Evolutionary conservation across 2,888 invertebrate species (phyloP), one percentile per base, ranked within the genome.

Genomic region (Phyllotreta striolata): DNA sequence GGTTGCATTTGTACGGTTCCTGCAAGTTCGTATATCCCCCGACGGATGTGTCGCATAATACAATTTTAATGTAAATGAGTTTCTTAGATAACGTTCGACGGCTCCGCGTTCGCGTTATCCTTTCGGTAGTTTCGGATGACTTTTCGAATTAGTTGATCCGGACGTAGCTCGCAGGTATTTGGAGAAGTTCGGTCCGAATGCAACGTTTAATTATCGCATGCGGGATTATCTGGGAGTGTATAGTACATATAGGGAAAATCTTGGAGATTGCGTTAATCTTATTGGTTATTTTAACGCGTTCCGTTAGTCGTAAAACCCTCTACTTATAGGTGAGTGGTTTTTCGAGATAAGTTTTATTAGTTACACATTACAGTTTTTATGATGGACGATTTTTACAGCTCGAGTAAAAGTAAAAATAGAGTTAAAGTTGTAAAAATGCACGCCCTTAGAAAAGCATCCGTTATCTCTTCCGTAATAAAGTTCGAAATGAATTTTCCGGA

Each of bases 41-140:
- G 56, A 47, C 64, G 60, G 43, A 64, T 59, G 51, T 40, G 60
- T 61, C 57, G 54, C 56, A 52, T 64, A 64, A 64, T 64, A 52
- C 55, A 56, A 57, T 61, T 64, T 57, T 54, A 10, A 54, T 57
- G 61, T 61, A 61, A 61, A 61, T 54, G 61, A 57, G 41, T 49
- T n/a, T 35, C 13, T 51, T 34, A 55, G 55, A 55, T 41, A 55
- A 55, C 24, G 40, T 43, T 55, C 55, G 35, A 49, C 44, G 10
- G 6, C 10, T 6, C 6, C 6, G 44, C 37, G 44, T 55, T 49
- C 13, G 10, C 10, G 34, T 49, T 35, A 10, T 49, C 37, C 12
- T 13, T 35, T 34, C 8, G 12, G 1, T 35, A 49, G 49, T 49
- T 49, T 49, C 49, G 24, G n/a, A 49, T 49, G 34, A 35, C 49